Evolutionary conservation across 2,797 vertebrate species (phyloP).

Genomic region (Meriones psammophilus): DNA sequence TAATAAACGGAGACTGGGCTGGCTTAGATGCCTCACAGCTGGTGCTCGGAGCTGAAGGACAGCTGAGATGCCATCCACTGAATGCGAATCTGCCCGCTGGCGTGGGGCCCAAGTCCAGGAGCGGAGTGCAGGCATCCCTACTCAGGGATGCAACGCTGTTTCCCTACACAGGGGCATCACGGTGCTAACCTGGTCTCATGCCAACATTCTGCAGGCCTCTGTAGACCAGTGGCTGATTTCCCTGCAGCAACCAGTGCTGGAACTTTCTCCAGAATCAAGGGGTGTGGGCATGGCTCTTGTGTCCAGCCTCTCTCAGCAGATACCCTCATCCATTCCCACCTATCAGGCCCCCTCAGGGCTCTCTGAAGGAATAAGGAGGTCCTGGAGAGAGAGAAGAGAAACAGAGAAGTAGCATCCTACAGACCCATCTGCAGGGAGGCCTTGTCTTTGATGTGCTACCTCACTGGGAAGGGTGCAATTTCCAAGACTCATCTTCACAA

Average conservation of each 20-base stretch:
- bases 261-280: background rate
- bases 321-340: background rate
- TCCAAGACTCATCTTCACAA: background rate
- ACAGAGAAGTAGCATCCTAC: background rate
- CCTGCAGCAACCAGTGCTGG: background rate
- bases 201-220: background rate
- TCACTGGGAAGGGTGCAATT: background rate
- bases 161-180: background rate
- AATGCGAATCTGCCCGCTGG: constrained; percentile 73
- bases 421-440: no score
- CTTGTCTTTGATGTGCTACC: background rate
- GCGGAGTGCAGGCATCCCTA: background rate
- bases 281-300: background rate
- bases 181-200: background rate
- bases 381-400: background rate
- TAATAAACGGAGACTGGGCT: constrained; percentile 63
- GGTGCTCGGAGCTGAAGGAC: constrained; percentile 37
- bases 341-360: background rate
- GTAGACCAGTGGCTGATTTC: background rate
- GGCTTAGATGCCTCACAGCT: constrained; percentile 70
- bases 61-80: constrained; percentile 54
- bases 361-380: background rate
- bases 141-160: background rate
- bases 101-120: constrained; percentile 38
- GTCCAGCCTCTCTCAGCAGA: background rate